A percentile compares a stretch with the other conserved stretches of the same genome.
phyloP scores from a whole-genome alignment of 2,797 vertebrate genomes.

The Pantherophis vulpinus region DNA sequence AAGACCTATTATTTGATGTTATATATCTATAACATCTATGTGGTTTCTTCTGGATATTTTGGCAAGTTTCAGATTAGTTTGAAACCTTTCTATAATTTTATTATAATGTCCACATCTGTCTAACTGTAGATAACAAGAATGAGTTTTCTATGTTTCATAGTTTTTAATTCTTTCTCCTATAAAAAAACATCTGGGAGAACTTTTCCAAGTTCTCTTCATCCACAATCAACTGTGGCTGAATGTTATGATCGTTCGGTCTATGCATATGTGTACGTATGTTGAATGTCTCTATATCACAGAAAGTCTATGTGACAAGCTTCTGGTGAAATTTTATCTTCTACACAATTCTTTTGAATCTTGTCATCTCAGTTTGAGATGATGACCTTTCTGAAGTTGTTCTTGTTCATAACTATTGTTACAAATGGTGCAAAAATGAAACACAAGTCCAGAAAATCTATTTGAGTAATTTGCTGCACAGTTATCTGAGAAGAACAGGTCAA shows the following conservation, averaged over 20 bases:
- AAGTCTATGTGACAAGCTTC: neutral
- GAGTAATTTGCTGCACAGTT: neutral
- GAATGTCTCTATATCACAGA: neutral
- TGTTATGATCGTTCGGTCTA: neutral
- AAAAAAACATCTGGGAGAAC: neutral
- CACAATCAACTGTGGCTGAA: neutral
- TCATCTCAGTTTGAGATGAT: neutral
- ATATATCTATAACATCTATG: neutral
- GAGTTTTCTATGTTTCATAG: neutral
- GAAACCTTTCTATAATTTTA: neutral
- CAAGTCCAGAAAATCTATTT: fast-evolving
- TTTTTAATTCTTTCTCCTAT: neutral
- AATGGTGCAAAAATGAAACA: neutral
- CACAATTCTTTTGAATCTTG: neutral
- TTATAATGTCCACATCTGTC: neutral
- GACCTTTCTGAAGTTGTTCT: fast-evolving
- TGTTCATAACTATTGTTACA: neutral
- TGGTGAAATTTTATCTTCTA: neutral
- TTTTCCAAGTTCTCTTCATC: neutral
- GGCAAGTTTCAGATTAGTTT: neutral
- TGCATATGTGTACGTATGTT: neutral
- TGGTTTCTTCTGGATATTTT: neutral
- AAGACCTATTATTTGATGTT: neutral
- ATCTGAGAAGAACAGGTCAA: neutral
- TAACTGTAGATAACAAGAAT: neutral